A percentile compares a stretch with the other conserved stretches of the same genome.
Evolutionary conservation across 2,797 vertebrate genomes (phyloP).

Genomic region (Enteromius radiatus): DNA sequence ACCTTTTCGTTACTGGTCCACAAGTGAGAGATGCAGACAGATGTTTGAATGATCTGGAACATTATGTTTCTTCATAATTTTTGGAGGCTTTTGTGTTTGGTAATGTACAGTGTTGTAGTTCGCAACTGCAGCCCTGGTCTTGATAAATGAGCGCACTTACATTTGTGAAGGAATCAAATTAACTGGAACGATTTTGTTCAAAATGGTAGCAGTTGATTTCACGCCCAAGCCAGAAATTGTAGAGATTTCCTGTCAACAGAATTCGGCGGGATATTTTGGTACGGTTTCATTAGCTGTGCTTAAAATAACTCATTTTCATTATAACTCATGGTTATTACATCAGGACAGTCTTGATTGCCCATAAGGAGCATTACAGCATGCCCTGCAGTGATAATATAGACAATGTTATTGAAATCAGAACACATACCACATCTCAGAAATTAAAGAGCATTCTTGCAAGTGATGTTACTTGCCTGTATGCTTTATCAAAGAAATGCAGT

Average conservation of each 20-base stretch:
- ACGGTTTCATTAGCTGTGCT: constrained; percentile 51
- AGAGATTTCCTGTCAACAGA: constrained; percentile 55
- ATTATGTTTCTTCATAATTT: background rate
- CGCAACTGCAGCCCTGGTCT: constrained; percentile 16
- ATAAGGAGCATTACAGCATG: constrained; percentile 49
- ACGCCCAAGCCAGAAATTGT: constrained; percentile 38
- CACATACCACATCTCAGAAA: constrained; percentile 38
- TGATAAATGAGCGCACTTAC: constrained; percentile 48
- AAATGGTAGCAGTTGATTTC: constrained; percentile 45
- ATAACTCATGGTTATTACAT: constrained; percentile 51
- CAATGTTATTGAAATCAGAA: constrained; percentile 44
- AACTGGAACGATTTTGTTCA: constrained; percentile 49
- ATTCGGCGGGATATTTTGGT: constrained; percentile 47
- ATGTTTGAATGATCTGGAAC: background rate
- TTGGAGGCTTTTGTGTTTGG: background rate
- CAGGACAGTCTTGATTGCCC: constrained; percentile 47
- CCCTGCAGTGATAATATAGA: constrained; percentile 51
- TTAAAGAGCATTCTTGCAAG: constrained; percentile 40
- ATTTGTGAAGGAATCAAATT: constrained; percentile 47
- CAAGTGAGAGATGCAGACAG: background rate
- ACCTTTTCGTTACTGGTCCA: background rate
- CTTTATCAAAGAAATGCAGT: constrained; percentile 29
- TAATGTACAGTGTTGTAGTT: constrained; percentile 8
- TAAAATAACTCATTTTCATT: constrained; percentile 54
- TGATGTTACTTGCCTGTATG: constrained; percentile 21